These are phyloP conservation scores for Porphyrio hochstetteri DNA, from an alignment of 2,113 vertebrate species.

Conservation along the genomic window DNA sequence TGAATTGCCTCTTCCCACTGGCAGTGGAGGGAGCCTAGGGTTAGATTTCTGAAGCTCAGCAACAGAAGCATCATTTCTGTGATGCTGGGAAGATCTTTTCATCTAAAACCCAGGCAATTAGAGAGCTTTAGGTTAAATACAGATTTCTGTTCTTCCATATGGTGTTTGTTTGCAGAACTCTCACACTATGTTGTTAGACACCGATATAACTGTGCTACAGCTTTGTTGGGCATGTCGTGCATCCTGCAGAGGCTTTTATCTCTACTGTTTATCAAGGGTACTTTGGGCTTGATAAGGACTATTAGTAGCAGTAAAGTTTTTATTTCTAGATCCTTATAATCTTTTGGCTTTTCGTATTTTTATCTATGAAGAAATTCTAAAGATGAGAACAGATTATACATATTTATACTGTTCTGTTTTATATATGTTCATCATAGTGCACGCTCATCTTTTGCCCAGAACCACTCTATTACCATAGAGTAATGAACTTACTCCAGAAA, in stretches of 20 bases:
- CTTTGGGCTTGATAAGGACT: slow-evolving; percentile 1
- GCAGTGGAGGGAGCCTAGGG: background rate
- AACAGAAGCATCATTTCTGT: background rate
- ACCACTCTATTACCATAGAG: background rate
- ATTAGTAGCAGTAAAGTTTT: background rate
- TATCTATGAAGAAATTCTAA: background rate
- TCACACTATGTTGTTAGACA: slow-evolving; percentile 18
- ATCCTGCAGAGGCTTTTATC: slow-evolving; percentile 25
- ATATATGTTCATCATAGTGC: background rate
- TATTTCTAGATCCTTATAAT: background rate
- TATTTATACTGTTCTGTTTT: background rate
- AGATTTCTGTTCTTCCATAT: slow-evolving; percentile 53
- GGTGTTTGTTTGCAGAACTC: slow-evolving; percentile 52
- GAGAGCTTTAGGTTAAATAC: slow-evolving; percentile 51
- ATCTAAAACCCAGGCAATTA: slow-evolving; percentile 38
- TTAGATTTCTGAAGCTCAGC: background rate
- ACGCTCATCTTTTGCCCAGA: background rate
- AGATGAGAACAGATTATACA: background rate
- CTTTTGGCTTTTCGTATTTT: background rate
- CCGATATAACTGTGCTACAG: background rate
- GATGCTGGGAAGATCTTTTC: slow-evolving; percentile 9
- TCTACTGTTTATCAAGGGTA: background rate
- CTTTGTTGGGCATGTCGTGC: slow-evolving; percentile 2
- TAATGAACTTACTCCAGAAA: background rate
- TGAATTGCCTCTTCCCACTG: background rate